These are phyloP conservation scores for Nestor notabilis DNA, from an alignment of 2,113 vertebrate genomes.

Conservation along the genomic window DNA sequence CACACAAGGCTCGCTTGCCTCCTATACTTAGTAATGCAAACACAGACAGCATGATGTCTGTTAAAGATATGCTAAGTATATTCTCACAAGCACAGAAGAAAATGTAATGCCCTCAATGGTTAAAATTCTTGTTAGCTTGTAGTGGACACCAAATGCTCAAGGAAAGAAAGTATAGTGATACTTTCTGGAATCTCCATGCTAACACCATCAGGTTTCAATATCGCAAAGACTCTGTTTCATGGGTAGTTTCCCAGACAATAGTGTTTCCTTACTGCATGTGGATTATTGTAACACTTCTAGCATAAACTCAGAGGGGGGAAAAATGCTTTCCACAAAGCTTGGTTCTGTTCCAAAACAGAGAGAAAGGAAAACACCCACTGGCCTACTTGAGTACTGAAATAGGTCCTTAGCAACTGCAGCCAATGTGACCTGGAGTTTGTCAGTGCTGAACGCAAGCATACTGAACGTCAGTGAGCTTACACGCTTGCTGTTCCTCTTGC, in stretches of 20 bases:
- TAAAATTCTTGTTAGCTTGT: not conserved
- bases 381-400: not conserved
- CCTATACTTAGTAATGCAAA: not conserved
- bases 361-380: not conserved
- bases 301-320: not conserved
- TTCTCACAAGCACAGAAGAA: not conserved
- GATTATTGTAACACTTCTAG: constrained; percentile 14
- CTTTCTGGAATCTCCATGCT: not conserved
- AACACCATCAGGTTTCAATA: not conserved
- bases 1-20: not conserved
- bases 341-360: not conserved
- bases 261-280: not conserved
- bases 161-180: not conserved
- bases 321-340: constrained; percentile 22
- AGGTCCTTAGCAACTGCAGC: not conserved
- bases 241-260: not conserved
- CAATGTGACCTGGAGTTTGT: not conserved
- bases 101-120: not conserved
- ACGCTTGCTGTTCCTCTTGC: not conserved
- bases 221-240: not conserved
- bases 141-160: not conserved
- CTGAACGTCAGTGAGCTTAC: not conserved
- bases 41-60: not conserved
- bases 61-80: not conserved
- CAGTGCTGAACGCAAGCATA: not conserved